Conservation (phyloP, 2,113 vertebrate genomes). For the Limanda limanda region DNA sequence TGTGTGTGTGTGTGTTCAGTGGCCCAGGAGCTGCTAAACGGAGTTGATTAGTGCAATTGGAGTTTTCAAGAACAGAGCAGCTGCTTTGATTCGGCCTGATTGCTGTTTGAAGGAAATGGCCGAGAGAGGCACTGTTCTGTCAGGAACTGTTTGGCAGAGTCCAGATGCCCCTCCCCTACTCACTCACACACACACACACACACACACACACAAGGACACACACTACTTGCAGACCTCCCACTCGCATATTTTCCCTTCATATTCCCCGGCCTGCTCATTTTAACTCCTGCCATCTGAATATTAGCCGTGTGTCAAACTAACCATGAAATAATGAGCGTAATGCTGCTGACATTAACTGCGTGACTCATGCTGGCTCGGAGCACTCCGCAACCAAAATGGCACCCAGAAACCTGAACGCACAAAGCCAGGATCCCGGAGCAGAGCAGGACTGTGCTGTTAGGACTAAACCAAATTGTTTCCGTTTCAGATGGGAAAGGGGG, state of each 20-base stretch:
- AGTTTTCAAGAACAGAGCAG: constrained; percentile 77
- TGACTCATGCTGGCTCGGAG: constrained; percentile 47
- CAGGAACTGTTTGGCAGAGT: constrained; percentile 80
- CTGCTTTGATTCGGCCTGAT: constrained; percentile 84
- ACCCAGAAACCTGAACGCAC: constrained; percentile 31
- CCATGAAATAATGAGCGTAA: constrained; percentile 69
- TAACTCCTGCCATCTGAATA: constrained; percentile 66
- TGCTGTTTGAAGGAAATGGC: constrained; percentile 78
- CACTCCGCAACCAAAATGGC: constrained; percentile 49
- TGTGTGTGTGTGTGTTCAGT: constrained; percentile 15
- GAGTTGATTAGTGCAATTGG: constrained; percentile 83
- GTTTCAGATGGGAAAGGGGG: constrained; percentile 61
- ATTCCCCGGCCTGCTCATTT: constrained; percentile 54
- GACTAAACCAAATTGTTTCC: constrained; percentile 63
- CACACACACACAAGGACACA: constrained; percentile 36
- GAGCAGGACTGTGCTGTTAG: constrained; percentile 43
- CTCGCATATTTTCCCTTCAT: constrained; percentile 66
- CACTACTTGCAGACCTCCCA: constrained; percentile 68
- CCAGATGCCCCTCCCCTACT: constrained; percentile 63
- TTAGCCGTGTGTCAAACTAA: constrained; percentile 71
- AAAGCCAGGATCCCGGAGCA: constrained; percentile 9
- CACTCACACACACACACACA: constrained; percentile 17
- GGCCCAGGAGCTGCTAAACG: constrained; percentile 72
- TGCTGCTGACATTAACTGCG: constrained; percentile 54
- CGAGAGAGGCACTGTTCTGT: constrained; percentile 81